A percentile compares a stretch with the other conserved stretches of the same genome.
Conservation (phyloP, 2,797 vertebrate genomes). For the Cheirogaleus major region DNA sequence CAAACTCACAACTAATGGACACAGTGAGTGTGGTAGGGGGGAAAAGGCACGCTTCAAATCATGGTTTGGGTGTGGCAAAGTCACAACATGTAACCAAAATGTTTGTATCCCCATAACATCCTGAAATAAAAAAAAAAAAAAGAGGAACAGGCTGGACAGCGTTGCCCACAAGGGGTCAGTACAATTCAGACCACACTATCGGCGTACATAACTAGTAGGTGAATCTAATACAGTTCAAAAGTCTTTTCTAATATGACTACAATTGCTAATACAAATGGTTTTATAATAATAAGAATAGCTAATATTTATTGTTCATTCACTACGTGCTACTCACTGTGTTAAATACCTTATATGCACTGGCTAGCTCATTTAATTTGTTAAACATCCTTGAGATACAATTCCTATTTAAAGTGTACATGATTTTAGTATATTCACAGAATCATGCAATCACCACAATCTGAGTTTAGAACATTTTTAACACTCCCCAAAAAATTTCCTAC, state of each 20-base stretch:
- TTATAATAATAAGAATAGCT: neutral
- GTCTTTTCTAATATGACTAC: neutral
- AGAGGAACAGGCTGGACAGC: neutral
- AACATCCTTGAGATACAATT: constrained; percentile 28
- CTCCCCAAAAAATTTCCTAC: neutral
- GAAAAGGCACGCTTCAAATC: too few species aligned
- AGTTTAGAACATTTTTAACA: neutral
- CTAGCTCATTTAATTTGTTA: constrained; percentile 21
- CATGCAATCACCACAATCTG: neutral
- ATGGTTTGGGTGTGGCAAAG: too few species aligned
- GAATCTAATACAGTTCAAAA: neutral
- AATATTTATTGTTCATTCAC: neutral
- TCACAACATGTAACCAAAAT: too few species aligned
- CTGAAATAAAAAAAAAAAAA: neutral
- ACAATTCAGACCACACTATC: neutral
- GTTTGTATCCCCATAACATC: too few species aligned
- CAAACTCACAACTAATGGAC: too few species aligned
- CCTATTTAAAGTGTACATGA: neutral
- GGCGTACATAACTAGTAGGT: neutral
- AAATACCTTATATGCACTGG: neutral
- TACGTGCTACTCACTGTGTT: neutral
- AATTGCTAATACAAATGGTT: neutral
- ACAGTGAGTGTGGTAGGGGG: too few species aligned
- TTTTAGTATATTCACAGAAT: neutral
- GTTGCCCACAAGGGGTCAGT: neutral